These are phyloP conservation scores for Sturmia bella DNA, from an alignment of 2,888 invertebrate genomes.

Conservation along the genomic window DNA sequence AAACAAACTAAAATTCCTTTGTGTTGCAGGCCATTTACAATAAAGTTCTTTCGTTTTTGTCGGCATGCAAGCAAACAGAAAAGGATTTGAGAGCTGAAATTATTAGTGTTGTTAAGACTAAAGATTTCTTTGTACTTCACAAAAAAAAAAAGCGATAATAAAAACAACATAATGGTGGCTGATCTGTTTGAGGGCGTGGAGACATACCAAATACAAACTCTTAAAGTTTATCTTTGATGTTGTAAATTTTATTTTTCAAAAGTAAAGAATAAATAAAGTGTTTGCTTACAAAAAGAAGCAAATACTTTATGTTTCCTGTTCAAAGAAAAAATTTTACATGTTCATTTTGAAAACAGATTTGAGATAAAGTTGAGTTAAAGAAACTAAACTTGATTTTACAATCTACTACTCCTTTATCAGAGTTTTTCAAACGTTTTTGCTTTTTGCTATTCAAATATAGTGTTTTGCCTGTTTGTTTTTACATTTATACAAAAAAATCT, in stretches of 20 bases:
- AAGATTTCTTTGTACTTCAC: conserved; percentile 18
- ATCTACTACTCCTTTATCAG: no score
- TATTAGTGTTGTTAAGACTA: conserved; percentile 17
- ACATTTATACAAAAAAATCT: no score
- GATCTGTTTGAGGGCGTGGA: conserved; percentile 17
- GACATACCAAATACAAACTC: neutral
- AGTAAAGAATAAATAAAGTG: neutral
- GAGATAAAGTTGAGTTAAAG: no score
- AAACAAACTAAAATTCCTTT: conserved; percentile 43
- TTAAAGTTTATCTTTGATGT: conserved; percentile 9
- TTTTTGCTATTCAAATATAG: no score
- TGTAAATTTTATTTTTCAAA: neutral
- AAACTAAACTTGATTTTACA: no score
- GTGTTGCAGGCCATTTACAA: conserved; percentile 54
- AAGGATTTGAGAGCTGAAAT: conserved; percentile 9
- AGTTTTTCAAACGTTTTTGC: no score
- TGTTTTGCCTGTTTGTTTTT: no score
- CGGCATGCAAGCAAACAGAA: neutral
- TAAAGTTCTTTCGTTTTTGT: neutral
- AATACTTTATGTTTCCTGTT: no score
- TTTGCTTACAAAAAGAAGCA: neutral
- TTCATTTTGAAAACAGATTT: no score
- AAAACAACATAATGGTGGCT: conserved; percentile 15
- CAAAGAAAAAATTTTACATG: no score
- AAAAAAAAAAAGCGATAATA: neutral